A percentile compares a stretch with the other conserved stretches of the same genome.
phyloP scores from a whole-genome alignment of 2,888 invertebrate species.

The Drosophila dives region DNA sequence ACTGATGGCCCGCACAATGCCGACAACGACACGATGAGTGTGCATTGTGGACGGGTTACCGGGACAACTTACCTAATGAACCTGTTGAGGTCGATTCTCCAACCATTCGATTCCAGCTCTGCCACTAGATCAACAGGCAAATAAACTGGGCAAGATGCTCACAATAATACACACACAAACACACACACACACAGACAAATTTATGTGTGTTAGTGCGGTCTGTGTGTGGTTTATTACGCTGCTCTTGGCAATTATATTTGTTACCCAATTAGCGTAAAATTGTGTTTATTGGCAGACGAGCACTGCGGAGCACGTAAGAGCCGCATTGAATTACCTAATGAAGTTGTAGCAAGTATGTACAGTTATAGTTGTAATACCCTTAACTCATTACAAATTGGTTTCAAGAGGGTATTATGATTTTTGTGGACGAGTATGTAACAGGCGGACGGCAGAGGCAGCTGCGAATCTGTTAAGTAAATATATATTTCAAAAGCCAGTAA shows the following conservation, averaged over 20 bases:
- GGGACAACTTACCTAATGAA: slow-evolving; percentile 74
- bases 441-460: background rate
- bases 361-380: slow-evolving; percentile 42
- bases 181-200: slow-evolving; percentile 26
- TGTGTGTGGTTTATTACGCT: slow-evolving; percentile 78
- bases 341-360: slow-evolving; percentile 59
- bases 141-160: slow-evolving; percentile 37
- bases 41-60: slow-evolving; percentile 45
- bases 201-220: slow-evolving; percentile 38
- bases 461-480: background rate
- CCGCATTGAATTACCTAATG: slow-evolving; percentile 76
- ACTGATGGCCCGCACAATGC: slow-evolving; percentile 32
- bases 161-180: slow-evolving; percentile 43
- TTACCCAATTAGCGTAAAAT: slow-evolving; percentile 82
- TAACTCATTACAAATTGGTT: background rate
- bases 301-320: slow-evolving; percentile 36
- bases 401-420: background rate
- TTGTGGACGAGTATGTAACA: background rate
- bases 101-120: slow-evolving; percentile 39
- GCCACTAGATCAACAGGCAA: slow-evolving; percentile 48
- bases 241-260: slow-evolving; percentile 83
- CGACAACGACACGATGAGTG: background rate
- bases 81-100: slow-evolving; percentile 71
- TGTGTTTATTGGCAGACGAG: slow-evolving; percentile 79
- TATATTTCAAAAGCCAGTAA: background rate